Evolutionary conservation across 2,797 vertebrate species (phyloP), one percentile per base, ranked within the genome.

Genomic region (Acrossocheilus fasciatus): DNA sequence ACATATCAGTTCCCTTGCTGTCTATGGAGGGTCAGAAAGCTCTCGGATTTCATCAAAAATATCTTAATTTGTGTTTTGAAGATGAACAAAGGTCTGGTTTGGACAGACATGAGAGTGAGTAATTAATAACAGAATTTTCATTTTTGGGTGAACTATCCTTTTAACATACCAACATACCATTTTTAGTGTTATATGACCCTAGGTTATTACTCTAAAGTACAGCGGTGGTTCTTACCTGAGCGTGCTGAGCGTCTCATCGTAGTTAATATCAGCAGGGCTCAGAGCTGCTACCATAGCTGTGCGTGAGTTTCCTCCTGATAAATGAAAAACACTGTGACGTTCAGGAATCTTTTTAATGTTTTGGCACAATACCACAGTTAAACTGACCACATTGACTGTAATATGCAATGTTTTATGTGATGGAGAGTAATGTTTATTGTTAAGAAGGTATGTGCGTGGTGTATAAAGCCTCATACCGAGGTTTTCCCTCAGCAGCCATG

Each of bases 241-340:
- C 0, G 98, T 99, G 88, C 98, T 99, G 89, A 99, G 97, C 0
- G 98, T 99, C 94, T 98, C 97, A 2, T 98, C 97, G 0, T 98
- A 98, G 93, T 98, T 98, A 85, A 98, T 98, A 88, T 98, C 97
- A 4, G 97, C 97, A 5, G 97, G 97, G 89, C 98, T 99, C 89
- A 99, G 96, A 72, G 98, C 98, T 1, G 98, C 98, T 0, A 99
- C 97, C 98, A 99, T 99, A 6, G 98, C 98, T 0, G 98, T 99
- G 69, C 98, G 96, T 15, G 98, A 99, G 92, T 99, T 99, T 84
- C 98, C 98, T 1, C 98, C 98, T 99, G 83, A 88, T 86, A 83
- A 86, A 79, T 39, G 12, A 84, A 62, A 87, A 72, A 26, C 0
- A 54, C 20, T 69, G 4, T 57, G 10, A 39, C 30, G 9, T 81